Conservation (phyloP, 2,888 invertebrate species). For the Euzetes globulus region DNA sequence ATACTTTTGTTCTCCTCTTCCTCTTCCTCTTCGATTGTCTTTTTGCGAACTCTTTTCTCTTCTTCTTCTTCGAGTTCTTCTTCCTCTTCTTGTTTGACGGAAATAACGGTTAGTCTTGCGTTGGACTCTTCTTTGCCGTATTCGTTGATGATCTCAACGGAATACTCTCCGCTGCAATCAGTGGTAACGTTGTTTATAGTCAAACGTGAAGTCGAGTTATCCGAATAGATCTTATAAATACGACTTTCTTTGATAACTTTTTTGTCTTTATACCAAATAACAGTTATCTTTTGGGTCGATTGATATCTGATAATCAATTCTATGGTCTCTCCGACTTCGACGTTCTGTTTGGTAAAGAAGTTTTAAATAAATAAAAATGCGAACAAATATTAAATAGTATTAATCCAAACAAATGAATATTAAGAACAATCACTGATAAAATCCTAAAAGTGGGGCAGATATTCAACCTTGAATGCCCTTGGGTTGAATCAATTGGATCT, state of each 20-base stretch:
- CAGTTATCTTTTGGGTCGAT: constrained; percentile 64
- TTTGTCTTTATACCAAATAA: constrained; percentile 68
- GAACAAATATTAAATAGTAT: constrained; percentile 2
- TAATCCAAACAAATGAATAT: constrained; percentile 13
- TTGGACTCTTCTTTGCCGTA: constrained; percentile 80
- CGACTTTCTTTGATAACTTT: constrained; percentile 68
- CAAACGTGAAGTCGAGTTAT: constrained; percentile 70
- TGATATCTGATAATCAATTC: constrained; percentile 65
- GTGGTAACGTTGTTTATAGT: constrained; percentile 66
- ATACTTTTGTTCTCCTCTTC: constrained; percentile 36
- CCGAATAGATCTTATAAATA: constrained; percentile 69
- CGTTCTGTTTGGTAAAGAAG: not conserved
- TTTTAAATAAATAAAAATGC: not conserved
- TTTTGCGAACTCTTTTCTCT: constrained; percentile 41
- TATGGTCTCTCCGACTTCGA: constrained; percentile 63
- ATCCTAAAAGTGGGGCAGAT: no score
- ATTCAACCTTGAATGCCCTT: no score
- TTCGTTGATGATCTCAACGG: constrained; percentile 78
- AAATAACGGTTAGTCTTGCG: constrained; percentile 67
- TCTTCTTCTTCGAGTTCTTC: constrained; percentile 37
- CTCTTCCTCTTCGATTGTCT: constrained; percentile 51
- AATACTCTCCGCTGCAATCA: constrained; percentile 71
- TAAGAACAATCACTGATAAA: not conserved
- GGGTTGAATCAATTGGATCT: constrained; percentile 6
- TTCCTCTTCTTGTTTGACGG: constrained; percentile 44